Percentiles rank a stretch among this genome's conserved stretches.
Evolutionary conservation across 1,140 invertebrate genomes (phyloP).

Genomic region (Drosophila sp.): DNA sequence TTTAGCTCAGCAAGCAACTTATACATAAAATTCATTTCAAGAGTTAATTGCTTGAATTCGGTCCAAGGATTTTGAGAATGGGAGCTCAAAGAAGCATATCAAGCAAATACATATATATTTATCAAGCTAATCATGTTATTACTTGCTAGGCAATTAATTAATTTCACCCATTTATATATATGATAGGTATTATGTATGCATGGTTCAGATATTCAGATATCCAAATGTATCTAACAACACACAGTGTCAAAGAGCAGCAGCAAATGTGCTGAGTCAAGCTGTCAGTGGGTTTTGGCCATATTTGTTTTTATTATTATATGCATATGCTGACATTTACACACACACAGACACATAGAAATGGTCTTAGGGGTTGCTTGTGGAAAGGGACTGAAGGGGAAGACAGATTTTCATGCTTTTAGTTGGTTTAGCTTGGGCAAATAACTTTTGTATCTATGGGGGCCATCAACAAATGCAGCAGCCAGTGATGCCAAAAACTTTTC

Average conservation of each 20-base stretch:
- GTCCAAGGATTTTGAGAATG: slow-evolving; percentile 30
- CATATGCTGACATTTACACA: slow-evolving; percentile 81
- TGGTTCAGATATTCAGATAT: slow-evolving; percentile 41
- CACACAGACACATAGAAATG: slow-evolving; percentile 21
- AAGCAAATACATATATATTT: background rate
- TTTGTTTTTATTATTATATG: slow-evolving; percentile 82
- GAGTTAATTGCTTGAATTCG: slow-evolving; percentile 70
- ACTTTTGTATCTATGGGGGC: slow-evolving; percentile 78
- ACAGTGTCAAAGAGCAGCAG: slow-evolving; percentile 40
- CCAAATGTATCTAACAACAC: slow-evolving; percentile 60
- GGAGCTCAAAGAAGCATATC: slow-evolving; percentile 33
- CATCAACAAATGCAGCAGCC: slow-evolving; percentile 73
- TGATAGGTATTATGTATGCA: slow-evolving; percentile 40
- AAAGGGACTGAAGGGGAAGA: background rate
- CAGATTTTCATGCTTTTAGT: slow-evolving; percentile 43
- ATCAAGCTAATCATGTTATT: slow-evolving; percentile 76
- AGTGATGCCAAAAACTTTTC: slow-evolving; percentile 69
- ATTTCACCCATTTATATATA: slow-evolving; percentile 75
- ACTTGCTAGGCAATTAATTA: slow-evolving; percentile 67
- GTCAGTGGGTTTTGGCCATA: slow-evolving; percentile 73
- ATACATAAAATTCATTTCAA: slow-evolving; percentile 47
- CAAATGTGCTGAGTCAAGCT: slow-evolving; percentile 76
- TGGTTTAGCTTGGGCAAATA: slow-evolving; percentile 75
- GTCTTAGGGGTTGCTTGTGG: slow-evolving; percentile 10
- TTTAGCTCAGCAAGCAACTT: slow-evolving; percentile 52